These are phyloP conservation scores for Labeo catla DNA, from an alignment of 2,113 vertebrate species.

Conservation along the genomic window DNA sequence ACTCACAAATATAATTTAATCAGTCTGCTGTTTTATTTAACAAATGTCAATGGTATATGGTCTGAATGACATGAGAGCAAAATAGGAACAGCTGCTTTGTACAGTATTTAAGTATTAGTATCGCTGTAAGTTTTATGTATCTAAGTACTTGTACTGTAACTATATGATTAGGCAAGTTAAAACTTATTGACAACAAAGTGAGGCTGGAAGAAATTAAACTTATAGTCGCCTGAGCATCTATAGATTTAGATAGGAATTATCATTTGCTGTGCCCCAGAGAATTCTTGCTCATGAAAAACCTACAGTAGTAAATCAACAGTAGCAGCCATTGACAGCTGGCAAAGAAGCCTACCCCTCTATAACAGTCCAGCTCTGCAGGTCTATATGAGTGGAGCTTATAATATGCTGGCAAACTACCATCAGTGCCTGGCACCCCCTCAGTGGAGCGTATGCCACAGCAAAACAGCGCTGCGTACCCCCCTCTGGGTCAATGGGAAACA, in stretches of 20 bases:
- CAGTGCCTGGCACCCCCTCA: constrained; percentile 46
- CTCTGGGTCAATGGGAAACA: constrained; percentile 44
- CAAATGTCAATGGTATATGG: background rate
- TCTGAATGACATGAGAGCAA: background rate
- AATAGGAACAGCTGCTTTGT: background rate
- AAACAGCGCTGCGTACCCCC: constrained; percentile 48
- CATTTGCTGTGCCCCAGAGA: background rate
- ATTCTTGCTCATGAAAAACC: background rate
- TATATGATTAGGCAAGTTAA: background rate
- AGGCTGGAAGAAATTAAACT: background rate
- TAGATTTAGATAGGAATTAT: background rate
- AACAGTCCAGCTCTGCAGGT: constrained; percentile 20
- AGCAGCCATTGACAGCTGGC: constrained; percentile 27
- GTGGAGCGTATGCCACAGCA: constrained; percentile 47
- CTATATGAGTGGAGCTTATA: constrained; percentile 41
- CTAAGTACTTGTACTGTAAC: background rate
- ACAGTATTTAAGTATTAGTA: background rate
- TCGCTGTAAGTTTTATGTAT: background rate
- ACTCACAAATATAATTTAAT: background rate
- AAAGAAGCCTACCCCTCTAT: constrained; percentile 15
- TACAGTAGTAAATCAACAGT: constrained; percentile 8
- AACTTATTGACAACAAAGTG: background rate
- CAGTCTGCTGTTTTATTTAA: background rate
- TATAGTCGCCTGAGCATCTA: background rate
- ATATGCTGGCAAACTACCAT: constrained; percentile 37